These are phyloP conservation scores for Bombylius major DNA, from an alignment of 2,888 invertebrate genomes.

Conservation along the genomic window DNA sequence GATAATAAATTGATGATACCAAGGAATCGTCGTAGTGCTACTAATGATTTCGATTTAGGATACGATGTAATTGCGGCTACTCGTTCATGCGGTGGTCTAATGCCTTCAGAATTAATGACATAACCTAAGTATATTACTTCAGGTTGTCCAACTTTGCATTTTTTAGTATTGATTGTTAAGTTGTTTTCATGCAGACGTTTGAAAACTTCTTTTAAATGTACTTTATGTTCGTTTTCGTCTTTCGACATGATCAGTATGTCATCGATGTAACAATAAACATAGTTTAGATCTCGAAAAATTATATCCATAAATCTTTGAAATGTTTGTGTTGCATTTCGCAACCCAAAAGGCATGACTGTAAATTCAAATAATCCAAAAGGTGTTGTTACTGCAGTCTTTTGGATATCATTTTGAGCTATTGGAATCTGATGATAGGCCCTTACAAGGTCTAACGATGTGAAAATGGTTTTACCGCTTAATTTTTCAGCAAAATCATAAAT, in stretches of 20 bases:
- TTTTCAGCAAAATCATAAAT: too few species aligned
- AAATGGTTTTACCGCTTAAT: too few species aligned
- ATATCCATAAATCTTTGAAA: neutral
- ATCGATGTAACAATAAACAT: neutral
- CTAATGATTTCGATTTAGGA: neutral
- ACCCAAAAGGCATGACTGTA: neutral
- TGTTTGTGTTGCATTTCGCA: slow-evolving; percentile 2
- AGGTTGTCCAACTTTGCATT: neutral
- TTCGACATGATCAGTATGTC: too few species aligned
- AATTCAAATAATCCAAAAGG: neutral
- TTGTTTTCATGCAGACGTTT: neutral
- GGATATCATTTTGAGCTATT: too few species aligned
- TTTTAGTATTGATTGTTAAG: neutral
- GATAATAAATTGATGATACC: neutral
- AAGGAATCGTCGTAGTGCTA: neutral
- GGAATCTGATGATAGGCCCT: too few species aligned
- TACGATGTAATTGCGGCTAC: neutral
- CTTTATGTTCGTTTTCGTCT: too few species aligned
- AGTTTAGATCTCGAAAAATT: neutral
- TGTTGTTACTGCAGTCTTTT: too few species aligned
- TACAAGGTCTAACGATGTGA: too few species aligned
- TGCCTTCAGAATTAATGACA: neutral
- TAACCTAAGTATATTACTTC: neutral
- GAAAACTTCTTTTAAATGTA: neutral
- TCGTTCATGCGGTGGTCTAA: neutral